Base-by-base conservation (phyloP, 2,113 vertebrate species). In the Callopanchax toddi region DNA sequence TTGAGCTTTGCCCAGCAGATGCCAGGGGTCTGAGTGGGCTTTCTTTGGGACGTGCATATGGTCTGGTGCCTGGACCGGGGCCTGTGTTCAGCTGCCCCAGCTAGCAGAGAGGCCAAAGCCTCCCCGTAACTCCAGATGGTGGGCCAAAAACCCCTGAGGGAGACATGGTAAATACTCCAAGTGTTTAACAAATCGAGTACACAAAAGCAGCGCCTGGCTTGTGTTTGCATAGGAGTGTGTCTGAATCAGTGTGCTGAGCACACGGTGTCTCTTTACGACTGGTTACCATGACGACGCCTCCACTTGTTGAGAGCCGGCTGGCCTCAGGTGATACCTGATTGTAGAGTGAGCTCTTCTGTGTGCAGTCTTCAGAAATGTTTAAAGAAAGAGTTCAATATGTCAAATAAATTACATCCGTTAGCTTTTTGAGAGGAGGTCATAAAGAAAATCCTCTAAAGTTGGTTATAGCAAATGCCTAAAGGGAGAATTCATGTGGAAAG, bases 121-220 rank as follows among this genome's bases (percentile, higher is more conserved):
- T 11, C n/a, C 20, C 25, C 9, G 34, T 32, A 67, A 13, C 3
- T 70, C 76, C 81, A 82, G 72, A 85, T 76, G 74, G 71, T 76
- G 37, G 29, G 57, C 25, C 5, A 59, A 39, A 49, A 69, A 61
- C 36, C 23, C 51, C 44, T 42, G 16, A 22, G 65, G 71, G 36
- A 62, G 53, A 63, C 50, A 34, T 26, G 20, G 43, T 55, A 50
- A 64, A 71, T 53, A 57, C 66, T 85, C 62, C 60, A 66, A 78
- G 60, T 52, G 67, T 36, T 49, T 48, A 66, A 78, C 60, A 66
- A 76, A 72, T 26, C 6, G 11, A 53, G 21, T 11, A 56, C 59
- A 67, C 37, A 65, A 45, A 25, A 17, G 9, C 39, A 50, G 2
- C 1, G 16, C 40, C 53, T 68, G 56, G 45, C 56, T 49, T 20